phyloP scores from a whole-genome alignment of 2,797 vertebrate genomes.

The Perodicticus potto region DNA sequence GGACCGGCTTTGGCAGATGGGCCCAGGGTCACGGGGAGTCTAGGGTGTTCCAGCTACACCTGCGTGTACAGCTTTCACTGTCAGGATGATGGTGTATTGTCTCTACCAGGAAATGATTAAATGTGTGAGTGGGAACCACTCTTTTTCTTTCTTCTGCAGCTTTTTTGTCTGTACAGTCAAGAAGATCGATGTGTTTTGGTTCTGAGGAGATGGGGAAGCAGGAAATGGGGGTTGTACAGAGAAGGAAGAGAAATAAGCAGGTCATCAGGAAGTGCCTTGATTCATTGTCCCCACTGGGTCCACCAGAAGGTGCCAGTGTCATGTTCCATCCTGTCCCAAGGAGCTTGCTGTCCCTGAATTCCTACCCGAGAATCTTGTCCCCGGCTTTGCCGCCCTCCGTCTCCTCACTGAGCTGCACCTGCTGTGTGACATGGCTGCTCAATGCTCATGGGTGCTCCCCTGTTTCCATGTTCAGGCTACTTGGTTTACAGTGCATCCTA shows the following conservation, averaged over 20 bases:
- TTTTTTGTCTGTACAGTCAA: background rate
- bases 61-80: background rate
- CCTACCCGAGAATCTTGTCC: background rate
- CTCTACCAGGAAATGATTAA: background rate
- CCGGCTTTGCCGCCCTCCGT: background rate
- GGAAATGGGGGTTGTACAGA: background rate
- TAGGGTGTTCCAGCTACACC: background rate
- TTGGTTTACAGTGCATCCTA: conserved; percentile 98
- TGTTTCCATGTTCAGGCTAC: conserved; percentile 90
- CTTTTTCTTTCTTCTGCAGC: background rate
- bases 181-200: background rate
- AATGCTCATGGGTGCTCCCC: background rate
- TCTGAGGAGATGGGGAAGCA: background rate
- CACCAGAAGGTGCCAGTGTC: background rate
- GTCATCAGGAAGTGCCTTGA: background rate
- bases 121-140: background rate
- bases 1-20: background rate
- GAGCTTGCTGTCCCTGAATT: background rate
- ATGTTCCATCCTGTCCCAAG: fast-evolving
- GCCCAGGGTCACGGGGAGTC: background rate
- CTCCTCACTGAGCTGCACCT: background rate
- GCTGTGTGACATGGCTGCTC: background rate
- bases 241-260: background rate
- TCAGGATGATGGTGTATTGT: fast-evolving
- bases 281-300: background rate